Conservation (phyloP, 2,888 invertebrate genomes). For the Ypsolopha scabrella region DNA sequence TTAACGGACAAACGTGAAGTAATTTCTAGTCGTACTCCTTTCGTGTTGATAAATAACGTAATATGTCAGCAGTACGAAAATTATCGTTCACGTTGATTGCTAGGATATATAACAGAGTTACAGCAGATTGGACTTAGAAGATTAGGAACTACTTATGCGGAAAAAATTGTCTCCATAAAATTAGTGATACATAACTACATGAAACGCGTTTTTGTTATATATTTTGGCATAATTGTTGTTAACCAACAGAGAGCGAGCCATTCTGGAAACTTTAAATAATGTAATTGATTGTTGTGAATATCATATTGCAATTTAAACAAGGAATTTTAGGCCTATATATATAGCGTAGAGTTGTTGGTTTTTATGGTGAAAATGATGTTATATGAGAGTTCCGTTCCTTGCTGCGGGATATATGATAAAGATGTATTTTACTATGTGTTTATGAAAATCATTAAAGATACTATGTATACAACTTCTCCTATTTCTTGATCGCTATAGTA, state of each 20-base stretch:
- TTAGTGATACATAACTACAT: slow-evolving; percentile 33
- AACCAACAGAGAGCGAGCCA: not conserved
- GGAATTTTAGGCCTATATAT: slow-evolving; percentile 3
- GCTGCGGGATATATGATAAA: slow-evolving; percentile 18
- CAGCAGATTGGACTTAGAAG: not conserved
- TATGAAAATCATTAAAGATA: slow-evolving; percentile 35
- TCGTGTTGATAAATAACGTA: slow-evolving; percentile 50
- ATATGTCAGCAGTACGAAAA: slow-evolving; percentile 66
- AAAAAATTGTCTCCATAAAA: slow-evolving; percentile 40
- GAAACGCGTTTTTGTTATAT: not conserved
- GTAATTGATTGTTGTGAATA: slow-evolving; percentile 1
- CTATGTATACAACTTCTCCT: slow-evolving; percentile 44
- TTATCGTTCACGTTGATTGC: slow-evolving; percentile 35
- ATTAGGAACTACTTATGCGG: slow-evolving; percentile 24
- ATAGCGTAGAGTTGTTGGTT: slow-evolving; percentile 10
- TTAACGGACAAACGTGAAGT: slow-evolving; percentile 22
- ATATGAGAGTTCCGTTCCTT: slow-evolving; percentile 24
- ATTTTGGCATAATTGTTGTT: not conserved
- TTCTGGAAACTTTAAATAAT: not conserved
- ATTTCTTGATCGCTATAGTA: slow-evolving; percentile 54
- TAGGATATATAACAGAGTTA: not conserved
- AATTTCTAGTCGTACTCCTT: slow-evolving; percentile 65
- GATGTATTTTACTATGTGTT: slow-evolving; percentile 60
- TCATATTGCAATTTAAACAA: slow-evolving; percentile 1
- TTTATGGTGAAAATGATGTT: slow-evolving; percentile 7